Evolutionary conservation across 1,140 invertebrate genomes (phyloP).

Genomic region (Drosophila lowei): DNA sequence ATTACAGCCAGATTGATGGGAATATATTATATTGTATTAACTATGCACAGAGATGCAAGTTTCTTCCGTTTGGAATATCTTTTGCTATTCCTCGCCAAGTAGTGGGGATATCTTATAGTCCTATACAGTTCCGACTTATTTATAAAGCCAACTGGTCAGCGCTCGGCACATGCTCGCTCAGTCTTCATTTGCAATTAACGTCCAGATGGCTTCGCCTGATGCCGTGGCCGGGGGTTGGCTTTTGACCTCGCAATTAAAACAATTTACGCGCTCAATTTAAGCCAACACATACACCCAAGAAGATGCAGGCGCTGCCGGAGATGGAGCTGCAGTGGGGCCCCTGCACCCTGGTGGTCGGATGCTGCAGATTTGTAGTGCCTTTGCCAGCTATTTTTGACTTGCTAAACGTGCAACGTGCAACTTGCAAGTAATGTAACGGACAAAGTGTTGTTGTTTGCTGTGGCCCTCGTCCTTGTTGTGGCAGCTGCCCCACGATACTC

Average conservation of each 20-base stretch:
- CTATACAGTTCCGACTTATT: not conserved
- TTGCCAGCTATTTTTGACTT: conserved; percentile 52
- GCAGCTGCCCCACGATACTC: conserved; percentile 20
- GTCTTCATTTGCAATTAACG: conserved; percentile 55
- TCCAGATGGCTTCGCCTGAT: conserved; percentile 29
- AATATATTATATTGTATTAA: too few relatives aligned
- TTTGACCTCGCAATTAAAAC: conserved; percentile 69
- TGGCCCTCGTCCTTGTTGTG: conserved; percentile 15
- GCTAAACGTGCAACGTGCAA: conserved; percentile 32
- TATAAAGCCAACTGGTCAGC: conserved; percentile 22
- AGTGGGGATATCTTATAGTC: too few relatives aligned
- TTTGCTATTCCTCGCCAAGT: too few relatives aligned
- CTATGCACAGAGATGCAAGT: too few relatives aligned
- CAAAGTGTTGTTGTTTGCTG: conserved; percentile 38
- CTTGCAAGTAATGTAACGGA: conserved; percentile 21
- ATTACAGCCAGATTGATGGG: too few relatives aligned
- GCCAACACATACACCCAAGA: conserved; percentile 39
- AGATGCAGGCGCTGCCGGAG: conserved; percentile 13
- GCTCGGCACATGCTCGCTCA: conserved; percentile 1
- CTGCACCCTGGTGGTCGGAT: conserved; percentile 5
- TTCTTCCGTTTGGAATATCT: too few relatives aligned
- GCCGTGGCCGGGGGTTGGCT: conserved; percentile 22
- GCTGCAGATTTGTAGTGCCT: conserved; percentile 47
- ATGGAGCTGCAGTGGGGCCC: conserved; percentile 2
- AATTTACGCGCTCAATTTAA: conserved; percentile 79